Percentiles rank a stretch among this genome's conserved stretches.
Conservation (phyloP, 1,140 invertebrate genomes). For the Diplogasteroides magnus region DNA sequence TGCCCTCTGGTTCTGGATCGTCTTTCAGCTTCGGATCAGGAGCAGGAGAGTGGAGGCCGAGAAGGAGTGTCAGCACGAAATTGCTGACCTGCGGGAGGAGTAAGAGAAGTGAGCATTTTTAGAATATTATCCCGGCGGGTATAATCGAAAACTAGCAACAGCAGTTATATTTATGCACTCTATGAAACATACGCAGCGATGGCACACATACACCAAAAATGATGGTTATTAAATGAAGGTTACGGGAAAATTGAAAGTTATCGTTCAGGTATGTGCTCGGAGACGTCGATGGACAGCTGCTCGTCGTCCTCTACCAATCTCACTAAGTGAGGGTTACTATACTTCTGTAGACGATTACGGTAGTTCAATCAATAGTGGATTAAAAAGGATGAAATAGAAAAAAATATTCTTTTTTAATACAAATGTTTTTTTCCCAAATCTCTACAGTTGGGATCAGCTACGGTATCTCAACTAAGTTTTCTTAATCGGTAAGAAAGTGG, state of each 20-base stretch:
- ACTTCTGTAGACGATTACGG: constrained; percentile 7
- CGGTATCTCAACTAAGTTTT: no score
- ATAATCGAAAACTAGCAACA: not conserved
- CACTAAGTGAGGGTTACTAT: not conserved
- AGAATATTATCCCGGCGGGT: not conserved
- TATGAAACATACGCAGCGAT: no score
- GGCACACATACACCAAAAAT: not conserved
- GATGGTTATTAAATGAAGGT: not conserved
- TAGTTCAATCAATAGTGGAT: no score
- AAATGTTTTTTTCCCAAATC: no score
- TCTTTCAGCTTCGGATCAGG: not conserved
- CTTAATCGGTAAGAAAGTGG: no score
- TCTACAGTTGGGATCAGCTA: no score
- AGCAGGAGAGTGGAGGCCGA: not conserved
- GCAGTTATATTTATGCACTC: no score
- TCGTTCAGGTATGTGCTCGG: constrained; percentile 16
- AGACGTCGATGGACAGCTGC: constrained; percentile 22
- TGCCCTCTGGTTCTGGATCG: not conserved
- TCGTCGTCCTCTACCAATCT: constrained; percentile 5
- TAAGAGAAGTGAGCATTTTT: constrained; percentile 12
- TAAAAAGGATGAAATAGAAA: no score
- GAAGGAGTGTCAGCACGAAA: not conserved
- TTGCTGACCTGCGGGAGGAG: not conserved
- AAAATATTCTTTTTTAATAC: no score
- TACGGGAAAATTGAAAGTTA: not conserved